phyloP scores from a whole-genome alignment of 1,140 invertebrate genomes.

The Penaeus japonicus region DNA sequence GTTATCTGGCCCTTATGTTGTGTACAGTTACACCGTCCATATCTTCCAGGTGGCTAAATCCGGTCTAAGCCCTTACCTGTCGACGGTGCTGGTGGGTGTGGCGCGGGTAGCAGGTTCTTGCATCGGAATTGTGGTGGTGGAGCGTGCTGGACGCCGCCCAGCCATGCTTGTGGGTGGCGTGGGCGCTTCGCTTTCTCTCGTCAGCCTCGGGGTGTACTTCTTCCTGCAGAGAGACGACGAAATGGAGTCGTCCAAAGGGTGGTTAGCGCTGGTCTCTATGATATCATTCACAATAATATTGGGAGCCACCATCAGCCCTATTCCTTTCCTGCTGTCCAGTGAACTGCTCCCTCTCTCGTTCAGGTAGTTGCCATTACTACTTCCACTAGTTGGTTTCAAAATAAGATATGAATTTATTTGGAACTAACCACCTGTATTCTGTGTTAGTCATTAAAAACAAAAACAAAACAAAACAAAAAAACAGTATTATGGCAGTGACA shows the following conservation, averaged over 20 bases:
- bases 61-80: not conserved
- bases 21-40: not conserved
- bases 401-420: not conserved
- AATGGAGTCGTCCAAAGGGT: not conserved
- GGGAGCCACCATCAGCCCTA: not conserved
- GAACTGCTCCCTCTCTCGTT: not conserved
- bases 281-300: not conserved
- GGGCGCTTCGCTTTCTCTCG: not conserved
- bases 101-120: not conserved
- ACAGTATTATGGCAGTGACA: too few species aligned
- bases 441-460: not conserved
- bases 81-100: not conserved
- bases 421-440: not conserved
- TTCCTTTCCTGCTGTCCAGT: not conserved
- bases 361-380: not conserved
- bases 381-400: not conserved
- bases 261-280: not conserved
- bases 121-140: not conserved
- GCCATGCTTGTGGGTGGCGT: not conserved
- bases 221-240: not conserved
- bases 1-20: not conserved
- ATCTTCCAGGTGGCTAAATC: not conserved
- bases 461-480: not conserved
- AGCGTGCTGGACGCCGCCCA: not conserved
- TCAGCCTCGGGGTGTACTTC: not conserved